These are phyloP conservation scores for Austrofundulus limnaeus DNA, from an alignment of 2,113 vertebrate genomes.

Conservation along the genomic window DNA sequence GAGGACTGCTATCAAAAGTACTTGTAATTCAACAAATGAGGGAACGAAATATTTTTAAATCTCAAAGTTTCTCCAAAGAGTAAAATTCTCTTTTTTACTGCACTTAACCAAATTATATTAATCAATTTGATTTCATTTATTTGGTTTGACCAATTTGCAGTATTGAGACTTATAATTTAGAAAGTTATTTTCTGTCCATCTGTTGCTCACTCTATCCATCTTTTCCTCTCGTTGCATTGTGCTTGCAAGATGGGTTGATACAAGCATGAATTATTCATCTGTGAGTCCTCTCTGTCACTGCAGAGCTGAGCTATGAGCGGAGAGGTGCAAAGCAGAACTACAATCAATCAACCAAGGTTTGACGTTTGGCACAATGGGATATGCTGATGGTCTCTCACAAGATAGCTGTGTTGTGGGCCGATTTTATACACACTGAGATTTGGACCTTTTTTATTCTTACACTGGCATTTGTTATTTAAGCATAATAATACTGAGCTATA, in stretches of 20 bases:
- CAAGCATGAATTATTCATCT: slow-evolving; percentile 73
- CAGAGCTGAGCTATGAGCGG: slow-evolving; percentile 49
- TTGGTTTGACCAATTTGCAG: neutral
- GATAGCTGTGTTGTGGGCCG: slow-evolving; percentile 33
- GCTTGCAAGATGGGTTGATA: slow-evolving; percentile 61
- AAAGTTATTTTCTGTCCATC: slow-evolving; percentile 29
- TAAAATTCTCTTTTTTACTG: neutral
- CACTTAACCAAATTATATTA: neutral
- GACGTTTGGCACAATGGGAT: slow-evolving; percentile 62
- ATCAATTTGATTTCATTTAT: slow-evolving; percentile 7
- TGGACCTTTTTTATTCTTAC: slow-evolving; percentile 21
- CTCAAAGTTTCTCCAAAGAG: slow-evolving; percentile 10
- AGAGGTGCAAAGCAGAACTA: slow-evolving; percentile 57
- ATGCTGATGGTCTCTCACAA: slow-evolving; percentile 61
- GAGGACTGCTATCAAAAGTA: neutral
- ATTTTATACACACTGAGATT: slow-evolving; percentile 28
- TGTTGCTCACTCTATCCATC: slow-evolving; percentile 18
- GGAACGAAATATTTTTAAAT: slow-evolving; percentile 14
- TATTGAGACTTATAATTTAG: neutral
- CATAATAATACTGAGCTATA: slow-evolving; percentile 15
- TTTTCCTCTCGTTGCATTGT: slow-evolving; percentile 35
- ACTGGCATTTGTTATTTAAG: slow-evolving; percentile 26
- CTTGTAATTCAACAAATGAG: slow-evolving; percentile 38
- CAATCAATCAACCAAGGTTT: slow-evolving; percentile 67
- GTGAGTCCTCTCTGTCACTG: slow-evolving; percentile 70